Evolutionary conservation across 2,888 invertebrate genomes (phyloP).

Genomic region (Hirtodrosophila histrioides): DNA sequence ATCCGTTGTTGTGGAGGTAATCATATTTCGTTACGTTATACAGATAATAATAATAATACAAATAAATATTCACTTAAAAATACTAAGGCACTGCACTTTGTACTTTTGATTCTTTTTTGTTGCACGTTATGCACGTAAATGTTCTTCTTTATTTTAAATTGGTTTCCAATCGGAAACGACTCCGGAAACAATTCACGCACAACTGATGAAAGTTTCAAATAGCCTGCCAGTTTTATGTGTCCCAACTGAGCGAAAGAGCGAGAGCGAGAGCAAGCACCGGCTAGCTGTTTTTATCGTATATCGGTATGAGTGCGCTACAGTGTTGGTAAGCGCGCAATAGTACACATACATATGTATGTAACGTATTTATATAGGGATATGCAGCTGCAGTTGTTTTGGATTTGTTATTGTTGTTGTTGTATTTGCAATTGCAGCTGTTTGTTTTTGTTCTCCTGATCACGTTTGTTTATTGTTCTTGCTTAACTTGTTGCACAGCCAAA

Average conservation of each 20-base stretch:
- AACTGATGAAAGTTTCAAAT: constrained; percentile 60
- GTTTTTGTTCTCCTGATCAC: constrained; percentile 34
- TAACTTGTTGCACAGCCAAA: constrained; percentile 12
- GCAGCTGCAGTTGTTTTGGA: constrained; percentile 29
- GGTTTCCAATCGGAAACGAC: constrained; percentile 19
- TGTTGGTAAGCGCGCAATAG: constrained; percentile 21
- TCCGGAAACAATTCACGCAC: constrained; percentile 45
- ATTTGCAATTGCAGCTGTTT: constrained; percentile 45
- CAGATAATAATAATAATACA: constrained; percentile 15
- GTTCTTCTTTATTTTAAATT: too few relatives aligned
- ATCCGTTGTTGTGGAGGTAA: constrained; percentile 72
- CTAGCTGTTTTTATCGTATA: constrained; percentile 30
- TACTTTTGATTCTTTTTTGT: background rate
- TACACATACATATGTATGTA: constrained; percentile 5
- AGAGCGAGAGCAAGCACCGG: constrained; percentile 29
- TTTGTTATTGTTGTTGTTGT: constrained; percentile 31
- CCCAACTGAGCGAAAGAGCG: constrained; percentile 5
- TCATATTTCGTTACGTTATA: constrained; percentile 61
- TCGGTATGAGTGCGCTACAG: constrained; percentile 12
- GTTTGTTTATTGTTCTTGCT: constrained; percentile 42
- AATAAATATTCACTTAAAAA: background rate
- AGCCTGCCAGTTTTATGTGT: constrained; percentile 50
- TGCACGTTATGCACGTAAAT: background rate
- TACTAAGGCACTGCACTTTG: constrained; percentile 8
- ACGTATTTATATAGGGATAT: constrained; percentile 1